Evolutionary conservation across 2,113 vertebrate genomes (phyloP), one percentile per base, ranked within the genome.

Genomic region (Thamnaconus septentrionalis): DNA sequence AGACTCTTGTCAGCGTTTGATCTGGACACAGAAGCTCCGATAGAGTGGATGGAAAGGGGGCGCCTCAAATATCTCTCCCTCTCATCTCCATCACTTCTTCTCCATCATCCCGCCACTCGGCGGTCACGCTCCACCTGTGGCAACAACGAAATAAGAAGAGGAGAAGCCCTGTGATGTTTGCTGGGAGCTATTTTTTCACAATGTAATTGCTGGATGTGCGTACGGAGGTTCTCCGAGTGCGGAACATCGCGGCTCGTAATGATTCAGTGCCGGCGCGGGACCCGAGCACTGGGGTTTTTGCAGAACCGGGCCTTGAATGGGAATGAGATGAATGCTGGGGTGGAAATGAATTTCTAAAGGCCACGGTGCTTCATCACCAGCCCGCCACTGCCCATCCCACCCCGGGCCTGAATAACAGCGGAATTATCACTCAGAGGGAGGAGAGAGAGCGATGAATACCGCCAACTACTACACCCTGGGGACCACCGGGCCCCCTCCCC

Each of bases 321-420:
- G 89, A 93, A 94, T 91, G 91, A 94, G 93, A 93, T 86, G 87
- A 85, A 90, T 85, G 90, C 90, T 88, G 85, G 88, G 18, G 87
- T 86, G 89, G 81, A 94, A 93, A 92, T 93, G 91, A 91, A 91
- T 89, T 93, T 93, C 92, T 93, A 94, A 95, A 94, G 91, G 91
- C 85, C 90, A 90, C 64, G 83, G 83, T 85, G 89, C 91, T 92
- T 91, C 87, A 93, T 91, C 91, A 86, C 89, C 46, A 81, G 77
- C 80, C 42, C 4, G 66, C 88, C 87, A 82, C 70, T 69, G 82
- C 64, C 85, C 75, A 89, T 87, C 91, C 90, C 82, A 89, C 92
- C 89, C 78, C 73, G 91, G 84, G 18, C 76, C 82, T 84, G 64
- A 85, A 82, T 78, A 80, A 83, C 72, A 87, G 78, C 88, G 66